These are phyloP conservation scores for Ascaphus truei DNA, from an alignment of 2,113 vertebrate species.

Conservation along the genomic window DNA sequence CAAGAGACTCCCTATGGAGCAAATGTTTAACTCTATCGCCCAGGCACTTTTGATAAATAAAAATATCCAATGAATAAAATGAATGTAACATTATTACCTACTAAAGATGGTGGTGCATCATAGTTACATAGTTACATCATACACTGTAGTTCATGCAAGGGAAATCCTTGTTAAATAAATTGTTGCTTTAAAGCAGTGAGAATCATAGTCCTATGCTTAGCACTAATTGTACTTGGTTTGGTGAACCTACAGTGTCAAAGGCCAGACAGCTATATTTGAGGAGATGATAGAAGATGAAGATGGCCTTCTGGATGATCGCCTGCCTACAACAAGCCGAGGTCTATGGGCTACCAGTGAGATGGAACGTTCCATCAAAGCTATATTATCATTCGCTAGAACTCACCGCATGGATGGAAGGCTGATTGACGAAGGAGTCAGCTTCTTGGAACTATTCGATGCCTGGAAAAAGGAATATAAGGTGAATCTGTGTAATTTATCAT, in stretches of 20 bases:
- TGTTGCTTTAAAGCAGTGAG: too few relatives aligned
- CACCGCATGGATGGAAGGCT: constrained; percentile 76
- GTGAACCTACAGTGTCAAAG: constrained; percentile 75
- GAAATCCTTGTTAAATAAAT: too few relatives aligned
- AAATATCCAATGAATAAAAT: too few relatives aligned
- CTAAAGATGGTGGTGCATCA: too few relatives aligned
- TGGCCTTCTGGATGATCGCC: constrained; percentile 86
- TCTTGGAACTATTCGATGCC: constrained; percentile 92
- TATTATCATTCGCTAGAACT: constrained; percentile 83
- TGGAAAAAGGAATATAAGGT: constrained; percentile 99
- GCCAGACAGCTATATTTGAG: constrained; percentile 94
- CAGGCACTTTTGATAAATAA: too few relatives aligned
- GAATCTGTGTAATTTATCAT: not conserved
- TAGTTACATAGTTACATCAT: too few relatives aligned
- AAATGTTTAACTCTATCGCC: too few relatives aligned
- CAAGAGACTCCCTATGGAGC: too few relatives aligned
- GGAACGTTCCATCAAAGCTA: constrained; percentile 85
- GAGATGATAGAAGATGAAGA: constrained; percentile 98
- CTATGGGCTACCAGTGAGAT: constrained; percentile 92
- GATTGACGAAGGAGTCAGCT: constrained; percentile 82
- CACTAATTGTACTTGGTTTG: too few relatives aligned
- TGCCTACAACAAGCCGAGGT: constrained; percentile 89
- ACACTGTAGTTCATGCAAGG: too few relatives aligned
- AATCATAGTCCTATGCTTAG: too few relatives aligned
- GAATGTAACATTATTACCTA: too few relatives aligned